Base-by-base conservation (phyloP, 2,113 vertebrate genomes). In the Lepus europaeus region DNA sequence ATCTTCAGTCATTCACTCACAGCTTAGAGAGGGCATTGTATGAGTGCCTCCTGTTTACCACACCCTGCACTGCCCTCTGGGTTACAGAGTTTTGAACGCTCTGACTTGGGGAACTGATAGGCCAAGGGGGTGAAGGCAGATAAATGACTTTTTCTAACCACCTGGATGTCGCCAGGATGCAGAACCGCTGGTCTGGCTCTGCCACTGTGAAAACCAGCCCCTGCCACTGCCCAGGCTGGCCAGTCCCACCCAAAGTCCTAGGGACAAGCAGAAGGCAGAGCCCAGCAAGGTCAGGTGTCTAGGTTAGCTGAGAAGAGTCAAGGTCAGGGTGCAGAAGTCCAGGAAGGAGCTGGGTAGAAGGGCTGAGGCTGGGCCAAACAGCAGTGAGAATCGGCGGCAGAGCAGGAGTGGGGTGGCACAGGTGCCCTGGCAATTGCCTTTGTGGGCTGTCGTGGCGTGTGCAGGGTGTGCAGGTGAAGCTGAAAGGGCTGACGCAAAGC, bases 321-420 rank as follows among this genome's bases (percentile, higher is more conserved):
- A 39, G 23, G 31, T 5, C n/a, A 63, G 33, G 2, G 45, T n/a
- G 25, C 36, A 61, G 33, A 73, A 33, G 53, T 13, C 49, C 69
- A 73, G 20, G 16, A 5, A 66, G 63, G 23, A 72, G 13, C 17
- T n/a, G 3, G 17, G 31, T 13, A 22, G 79, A 59, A 72, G 20
- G 53, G 29, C 14, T 1, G 9, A 14, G 13, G 33, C 4, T 45
- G 5, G 36, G 1, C 1, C 23, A 23, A 31, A 16, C 27, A 3
- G 2, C 61, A 29, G 23, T 25, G 45, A 87, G n/a, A 33, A 16
- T 23, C 6, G 25, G 49, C 69, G 51, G 20, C 23, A 45, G 51
- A 66, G 73, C 13, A 29, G 59, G 51, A 7, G 12, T 23, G 73
- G 74, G 49, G 66, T 14, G 12, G 74, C 36, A 13, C 3, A 3